Conservation (phyloP, 2,113 vertebrate genomes). For the Saguinus midas region DNA sequence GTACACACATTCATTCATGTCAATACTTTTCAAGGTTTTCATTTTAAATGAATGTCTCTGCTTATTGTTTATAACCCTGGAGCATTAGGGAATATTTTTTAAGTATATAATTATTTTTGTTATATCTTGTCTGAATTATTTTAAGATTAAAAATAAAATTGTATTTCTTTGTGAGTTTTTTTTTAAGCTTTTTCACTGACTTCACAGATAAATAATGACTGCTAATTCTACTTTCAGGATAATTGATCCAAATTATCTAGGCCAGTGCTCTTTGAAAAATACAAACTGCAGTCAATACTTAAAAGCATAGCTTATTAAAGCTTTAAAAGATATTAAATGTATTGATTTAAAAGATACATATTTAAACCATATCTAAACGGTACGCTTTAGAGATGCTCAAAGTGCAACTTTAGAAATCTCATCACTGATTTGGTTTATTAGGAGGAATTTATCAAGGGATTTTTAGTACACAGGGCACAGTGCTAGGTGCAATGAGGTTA, state of each 20-base stretch:
- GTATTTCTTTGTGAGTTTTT: background rate
- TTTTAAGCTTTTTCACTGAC: background rate
- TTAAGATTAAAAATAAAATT: background rate
- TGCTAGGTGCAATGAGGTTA: background rate
- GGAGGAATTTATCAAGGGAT: background rate
- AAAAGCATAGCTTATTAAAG: conserved; percentile 59
- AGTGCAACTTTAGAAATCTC: background rate
- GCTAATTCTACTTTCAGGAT: conserved; percentile 50
- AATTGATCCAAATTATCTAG: conserved; percentile 67
- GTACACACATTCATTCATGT: background rate
- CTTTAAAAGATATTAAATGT: background rate
- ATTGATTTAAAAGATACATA: background rate
- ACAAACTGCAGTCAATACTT: conserved; percentile 4
- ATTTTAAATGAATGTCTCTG: conserved; percentile 20
- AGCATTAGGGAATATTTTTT: conserved; percentile 8
- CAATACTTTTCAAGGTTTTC: conserved; percentile 20
- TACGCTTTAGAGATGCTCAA: background rate
- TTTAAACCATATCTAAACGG: background rate
- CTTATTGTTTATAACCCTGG: conserved; percentile 21
- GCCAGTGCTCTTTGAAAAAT: conserved; percentile 58
- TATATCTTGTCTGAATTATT: background rate
- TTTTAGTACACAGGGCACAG: background rate
- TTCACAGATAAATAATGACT: conserved; percentile 56
- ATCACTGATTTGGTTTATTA: background rate
- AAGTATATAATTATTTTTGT: conserved; percentile 25